These are phyloP conservation scores for Grammomys dolichurus DNA, from an alignment of 2,113 vertebrate species.

Conservation along the genomic window DNA sequence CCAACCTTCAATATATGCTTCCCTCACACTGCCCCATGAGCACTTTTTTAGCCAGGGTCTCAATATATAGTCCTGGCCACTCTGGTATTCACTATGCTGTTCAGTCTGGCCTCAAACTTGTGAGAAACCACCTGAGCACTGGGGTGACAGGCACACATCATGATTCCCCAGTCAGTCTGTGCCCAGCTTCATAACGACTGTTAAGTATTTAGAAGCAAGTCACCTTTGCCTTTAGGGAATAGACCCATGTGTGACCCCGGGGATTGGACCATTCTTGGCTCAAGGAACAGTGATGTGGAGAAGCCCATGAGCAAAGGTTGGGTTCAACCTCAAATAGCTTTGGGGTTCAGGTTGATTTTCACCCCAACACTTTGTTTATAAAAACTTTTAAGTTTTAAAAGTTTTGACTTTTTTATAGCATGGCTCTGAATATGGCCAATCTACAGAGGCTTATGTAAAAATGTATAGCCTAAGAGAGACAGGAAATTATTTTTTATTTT, in stretches of 20 bases:
- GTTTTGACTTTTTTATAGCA: conserved; percentile 49
- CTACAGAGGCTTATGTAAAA: conserved; percentile 61
- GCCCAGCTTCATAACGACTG: background rate
- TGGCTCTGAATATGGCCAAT: background rate
- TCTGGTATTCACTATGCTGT: background rate
- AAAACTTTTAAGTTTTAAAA: conserved; percentile 54
- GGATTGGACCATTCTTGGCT: background rate
- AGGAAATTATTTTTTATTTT: conserved; percentile 69
- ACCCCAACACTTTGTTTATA: conserved; percentile 12
- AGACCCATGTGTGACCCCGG: background rate
- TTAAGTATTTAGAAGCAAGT: background rate
- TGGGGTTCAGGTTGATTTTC: conserved; percentile 1
- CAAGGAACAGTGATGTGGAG: background rate
- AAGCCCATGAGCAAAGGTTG: background rate
- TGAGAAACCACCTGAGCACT: background rate
- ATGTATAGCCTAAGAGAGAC: conserved; percentile 60
- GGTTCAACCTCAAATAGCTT: background rate
- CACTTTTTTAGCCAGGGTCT: background rate
- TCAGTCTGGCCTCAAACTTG: background rate
- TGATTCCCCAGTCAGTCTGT: background rate
- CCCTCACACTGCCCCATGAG: background rate
- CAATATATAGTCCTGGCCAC: background rate
- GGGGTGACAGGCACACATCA: background rate
- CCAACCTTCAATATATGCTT: background rate
- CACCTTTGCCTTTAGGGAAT: background rate